These are phyloP conservation scores for Epistrophella euchroma DNA, from an alignment of 2,888 invertebrate species.

Conservation along the genomic window DNA sequence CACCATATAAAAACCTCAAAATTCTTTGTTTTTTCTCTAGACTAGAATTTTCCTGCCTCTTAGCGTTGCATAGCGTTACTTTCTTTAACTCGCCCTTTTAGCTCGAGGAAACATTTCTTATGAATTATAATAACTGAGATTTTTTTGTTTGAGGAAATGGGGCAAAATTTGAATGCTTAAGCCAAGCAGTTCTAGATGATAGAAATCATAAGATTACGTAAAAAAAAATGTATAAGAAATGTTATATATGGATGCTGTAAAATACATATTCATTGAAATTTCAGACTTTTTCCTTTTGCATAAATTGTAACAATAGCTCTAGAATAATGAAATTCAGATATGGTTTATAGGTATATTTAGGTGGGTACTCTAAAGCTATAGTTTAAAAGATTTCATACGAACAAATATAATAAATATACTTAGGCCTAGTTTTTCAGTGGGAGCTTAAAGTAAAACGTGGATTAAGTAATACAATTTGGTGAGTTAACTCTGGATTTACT, in stretches of 20 bases:
- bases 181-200: neutral
- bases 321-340: neutral
- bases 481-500: too few relatives aligned
- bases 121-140: conserved; percentile 2
- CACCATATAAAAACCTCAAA: conserved; percentile 17
- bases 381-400: too few relatives aligned
- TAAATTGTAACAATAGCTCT: neutral
- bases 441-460: too few relatives aligned
- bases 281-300: neutral
- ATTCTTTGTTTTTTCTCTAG: conserved; percentile 17
- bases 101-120: conserved; percentile 2
- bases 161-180: conserved; percentile 27
- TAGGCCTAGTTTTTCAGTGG: too few relatives aligned
- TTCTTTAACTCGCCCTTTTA: neutral
- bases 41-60: conserved; percentile 13
- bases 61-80: neutral
- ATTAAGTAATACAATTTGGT: too few relatives aligned
- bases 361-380: too few relatives aligned
- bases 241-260: neutral
- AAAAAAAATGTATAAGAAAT: neutral
- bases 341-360: too few relatives aligned
- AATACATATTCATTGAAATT: neutral
- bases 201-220: neutral
- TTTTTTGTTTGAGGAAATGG: conserved; percentile 1
- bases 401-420: too few relatives aligned